Percentiles rank a stretch among this genome's conserved stretches.
Conservation (phyloP, 1,140 invertebrate species). For the Trachymyrmex septentrionalis region DNA sequence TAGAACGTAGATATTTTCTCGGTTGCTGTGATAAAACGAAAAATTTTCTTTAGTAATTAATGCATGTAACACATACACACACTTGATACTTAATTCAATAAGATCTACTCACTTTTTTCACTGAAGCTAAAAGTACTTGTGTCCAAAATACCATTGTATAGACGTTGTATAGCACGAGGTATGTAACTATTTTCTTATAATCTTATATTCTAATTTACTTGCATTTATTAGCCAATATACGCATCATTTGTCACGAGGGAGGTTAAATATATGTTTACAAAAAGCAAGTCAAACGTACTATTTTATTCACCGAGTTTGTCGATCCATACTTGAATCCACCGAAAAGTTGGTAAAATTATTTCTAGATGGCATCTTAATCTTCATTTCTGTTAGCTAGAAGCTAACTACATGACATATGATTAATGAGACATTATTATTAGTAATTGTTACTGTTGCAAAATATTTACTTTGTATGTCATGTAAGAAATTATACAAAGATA, state of each 20-base stretch:
- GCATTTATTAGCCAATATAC: background rate
- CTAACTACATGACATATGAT: background rate
- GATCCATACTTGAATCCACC: background rate
- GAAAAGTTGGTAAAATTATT: background rate
- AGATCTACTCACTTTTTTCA: slow-evolving; percentile 67
- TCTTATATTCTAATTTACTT: background rate
- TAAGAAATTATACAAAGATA: background rate
- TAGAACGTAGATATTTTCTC: slow-evolving; percentile 83
- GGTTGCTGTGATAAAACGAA: slow-evolving; percentile 65
- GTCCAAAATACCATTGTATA: slow-evolving; percentile 84
- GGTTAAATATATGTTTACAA: background rate
- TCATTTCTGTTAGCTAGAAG: background rate
- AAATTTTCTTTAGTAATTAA: background rate
- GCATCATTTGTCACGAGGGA: background rate
- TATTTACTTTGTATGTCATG: background rate
- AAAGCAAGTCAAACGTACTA: background rate
- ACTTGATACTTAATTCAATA: slow-evolving; percentile 5
- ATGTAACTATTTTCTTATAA: background rate
- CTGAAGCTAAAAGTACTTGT: slow-evolving; percentile 77
- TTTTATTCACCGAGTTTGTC: background rate
- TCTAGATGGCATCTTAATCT: background rate
- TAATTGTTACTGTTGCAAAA: background rate
- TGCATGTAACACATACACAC: background rate
- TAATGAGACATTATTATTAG: background rate
- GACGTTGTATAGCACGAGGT: background rate